Conservation (phyloP, 2,888 invertebrate species). For the Microctonus aethiopoides region DNA sequence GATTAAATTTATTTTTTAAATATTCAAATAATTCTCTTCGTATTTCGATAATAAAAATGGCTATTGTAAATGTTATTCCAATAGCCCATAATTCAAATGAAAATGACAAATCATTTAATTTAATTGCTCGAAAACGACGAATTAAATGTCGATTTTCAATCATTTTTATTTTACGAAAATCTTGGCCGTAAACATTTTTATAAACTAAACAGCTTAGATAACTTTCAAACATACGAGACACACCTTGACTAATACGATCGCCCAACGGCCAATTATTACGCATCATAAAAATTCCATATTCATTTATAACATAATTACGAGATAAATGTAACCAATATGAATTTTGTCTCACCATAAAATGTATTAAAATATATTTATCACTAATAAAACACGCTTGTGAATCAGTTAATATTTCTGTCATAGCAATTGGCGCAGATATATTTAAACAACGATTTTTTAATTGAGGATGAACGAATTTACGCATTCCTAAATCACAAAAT, state of each 20-base stretch:
- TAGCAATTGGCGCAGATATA: background rate
- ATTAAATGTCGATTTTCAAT: background rate
- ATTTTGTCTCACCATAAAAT: background rate
- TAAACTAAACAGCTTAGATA: background rate
- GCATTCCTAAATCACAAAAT: background rate
- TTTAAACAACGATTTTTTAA: background rate
- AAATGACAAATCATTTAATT: background rate
- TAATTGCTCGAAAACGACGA: background rate
- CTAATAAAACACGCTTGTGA: background rate
- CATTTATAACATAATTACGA: background rate
- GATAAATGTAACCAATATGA: background rate
- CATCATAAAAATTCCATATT: constrained; percentile 1
- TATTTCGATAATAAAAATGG: no score
- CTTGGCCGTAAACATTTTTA: background rate
- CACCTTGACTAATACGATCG: background rate
- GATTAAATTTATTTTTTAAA: no score
- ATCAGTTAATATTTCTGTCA: background rate
- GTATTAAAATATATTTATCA: background rate
- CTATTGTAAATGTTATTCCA: no score
- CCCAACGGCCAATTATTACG: background rate
- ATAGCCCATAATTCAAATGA: background rate
- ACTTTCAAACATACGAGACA: background rate
- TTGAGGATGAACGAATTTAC: background rate
- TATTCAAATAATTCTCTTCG: no score
- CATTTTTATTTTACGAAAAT: background rate